Evolutionary conservation across 2,113 vertebrate genomes (phyloP).

Genomic region (Calypte anna): DNA sequence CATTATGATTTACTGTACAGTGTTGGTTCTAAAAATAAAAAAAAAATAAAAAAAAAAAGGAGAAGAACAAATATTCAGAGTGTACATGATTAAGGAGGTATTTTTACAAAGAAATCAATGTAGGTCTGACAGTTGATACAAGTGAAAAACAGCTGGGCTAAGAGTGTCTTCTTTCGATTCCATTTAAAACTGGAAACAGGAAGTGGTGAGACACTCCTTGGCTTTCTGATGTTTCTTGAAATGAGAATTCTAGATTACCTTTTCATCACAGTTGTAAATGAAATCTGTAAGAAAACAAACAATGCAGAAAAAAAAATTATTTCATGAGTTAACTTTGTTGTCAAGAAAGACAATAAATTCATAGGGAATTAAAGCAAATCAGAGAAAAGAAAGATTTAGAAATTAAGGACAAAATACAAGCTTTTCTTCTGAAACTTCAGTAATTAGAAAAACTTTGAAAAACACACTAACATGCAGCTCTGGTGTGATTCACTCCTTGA

Average conservation of each 20-base stretch:
- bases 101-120: background rate
- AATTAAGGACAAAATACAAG: background rate
- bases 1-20: background rate
- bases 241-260: background rate
- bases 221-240: background rate
- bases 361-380: background rate
- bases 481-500: background rate
- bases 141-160: background rate
- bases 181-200: background rate
- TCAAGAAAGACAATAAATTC: background rate
- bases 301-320: background rate
- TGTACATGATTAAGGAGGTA: background rate
- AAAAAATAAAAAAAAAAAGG: background rate
- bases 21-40: background rate
- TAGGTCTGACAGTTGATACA: background rate
- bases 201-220: background rate
- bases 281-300: constrained; percentile 31
- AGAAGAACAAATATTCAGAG: background rate
- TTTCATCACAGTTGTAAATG: constrained; percentile 75
- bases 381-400: background rate
- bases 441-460: background rate
- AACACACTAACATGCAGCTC: background rate
- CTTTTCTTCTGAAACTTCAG: background rate
- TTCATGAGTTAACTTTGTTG: background rate
- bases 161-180: background rate